phyloP scores from a whole-genome alignment of 2,113 vertebrate genomes.

The Catagonus wagneri region DNA sequence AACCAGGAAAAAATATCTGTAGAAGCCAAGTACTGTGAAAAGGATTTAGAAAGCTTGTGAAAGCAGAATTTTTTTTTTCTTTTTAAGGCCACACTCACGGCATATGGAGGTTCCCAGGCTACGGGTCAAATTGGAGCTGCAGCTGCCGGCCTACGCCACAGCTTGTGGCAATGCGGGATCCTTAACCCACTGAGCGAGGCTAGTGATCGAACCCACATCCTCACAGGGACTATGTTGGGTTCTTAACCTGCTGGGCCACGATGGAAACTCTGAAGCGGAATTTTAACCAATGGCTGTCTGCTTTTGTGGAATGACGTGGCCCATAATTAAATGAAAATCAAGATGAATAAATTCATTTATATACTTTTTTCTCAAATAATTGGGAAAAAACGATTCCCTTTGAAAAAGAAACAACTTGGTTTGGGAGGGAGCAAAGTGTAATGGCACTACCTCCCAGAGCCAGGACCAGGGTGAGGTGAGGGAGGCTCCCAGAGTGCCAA shows the following conservation, averaged over 20 bases:
- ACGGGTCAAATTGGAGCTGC: no score
- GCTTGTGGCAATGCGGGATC: no score
- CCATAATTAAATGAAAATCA: not conserved
- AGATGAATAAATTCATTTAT: not conserved
- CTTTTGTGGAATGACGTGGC: not conserved
- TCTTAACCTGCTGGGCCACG: no score
- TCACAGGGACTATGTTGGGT: no score
- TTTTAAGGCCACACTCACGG: no score
- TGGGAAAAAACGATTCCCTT: not conserved
- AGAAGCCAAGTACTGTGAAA: not conserved
- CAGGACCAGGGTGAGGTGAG: no score
- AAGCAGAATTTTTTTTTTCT: no score
- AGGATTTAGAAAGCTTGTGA: not conserved
- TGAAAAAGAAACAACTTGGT: not conserved
- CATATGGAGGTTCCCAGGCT: no score
- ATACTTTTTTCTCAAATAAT: not conserved
- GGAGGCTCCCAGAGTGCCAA: not conserved
- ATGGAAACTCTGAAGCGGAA: no score
- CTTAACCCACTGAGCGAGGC: no score
- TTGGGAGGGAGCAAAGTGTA: not conserved
- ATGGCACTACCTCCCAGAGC: rapidly evolving
- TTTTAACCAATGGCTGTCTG: not conserved
- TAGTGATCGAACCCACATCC: no score
- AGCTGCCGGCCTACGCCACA: no score
- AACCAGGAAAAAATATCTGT: not conserved